phyloP scores from a whole-genome alignment of 2,888 invertebrate genomes.

The Andricus quercusramuli region DNA sequence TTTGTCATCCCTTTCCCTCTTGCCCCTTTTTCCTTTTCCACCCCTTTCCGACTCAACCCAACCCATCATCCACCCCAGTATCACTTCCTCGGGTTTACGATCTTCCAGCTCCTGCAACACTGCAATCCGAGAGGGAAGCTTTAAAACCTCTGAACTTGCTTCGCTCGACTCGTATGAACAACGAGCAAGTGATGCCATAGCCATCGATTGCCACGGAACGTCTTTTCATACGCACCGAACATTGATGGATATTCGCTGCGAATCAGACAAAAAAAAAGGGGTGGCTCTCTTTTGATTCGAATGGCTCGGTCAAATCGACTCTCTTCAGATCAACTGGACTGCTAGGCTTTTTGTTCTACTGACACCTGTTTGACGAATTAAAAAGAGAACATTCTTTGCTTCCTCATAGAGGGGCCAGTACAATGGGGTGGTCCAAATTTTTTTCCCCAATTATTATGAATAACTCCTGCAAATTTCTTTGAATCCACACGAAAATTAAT shows the following conservation, averaged over 20 bases:
- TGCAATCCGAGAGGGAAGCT: conserved; percentile 37
- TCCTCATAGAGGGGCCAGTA: too few relatives aligned
- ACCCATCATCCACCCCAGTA: conserved; percentile 51
- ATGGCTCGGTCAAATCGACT: conserved; percentile 27
- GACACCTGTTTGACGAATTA: conserved; percentile 37
- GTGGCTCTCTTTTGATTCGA: conserved; percentile 20
- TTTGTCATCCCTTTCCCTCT: conserved; percentile 49
- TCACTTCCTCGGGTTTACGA: conserved; percentile 51
- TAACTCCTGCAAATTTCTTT: too few relatives aligned
- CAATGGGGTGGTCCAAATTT: too few relatives aligned
- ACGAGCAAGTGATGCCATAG: conserved; percentile 16
- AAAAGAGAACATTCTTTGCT: background rate
- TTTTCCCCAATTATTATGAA: too few relatives aligned
- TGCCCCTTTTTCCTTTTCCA: conserved; percentile 45
- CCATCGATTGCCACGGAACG: conserved; percentile 16
- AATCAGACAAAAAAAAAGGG: conserved; percentile 27
- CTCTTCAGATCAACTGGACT: conserved; percentile 18
- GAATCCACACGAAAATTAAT: too few relatives aligned
- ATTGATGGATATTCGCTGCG: conserved; percentile 42
- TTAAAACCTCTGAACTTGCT: conserved; percentile 34
- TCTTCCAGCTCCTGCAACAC: conserved; percentile 44
- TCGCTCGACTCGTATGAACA: conserved; percentile 32
- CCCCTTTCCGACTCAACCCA: conserved; percentile 48
- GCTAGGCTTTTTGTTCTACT: conserved; percentile 22
- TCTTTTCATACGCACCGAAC: conserved; percentile 29